Percentiles rank a stretch among this genome's conserved stretches.
Conservation (phyloP, 2,113 vertebrate species). For the Ochotona curzoniae region DNA sequence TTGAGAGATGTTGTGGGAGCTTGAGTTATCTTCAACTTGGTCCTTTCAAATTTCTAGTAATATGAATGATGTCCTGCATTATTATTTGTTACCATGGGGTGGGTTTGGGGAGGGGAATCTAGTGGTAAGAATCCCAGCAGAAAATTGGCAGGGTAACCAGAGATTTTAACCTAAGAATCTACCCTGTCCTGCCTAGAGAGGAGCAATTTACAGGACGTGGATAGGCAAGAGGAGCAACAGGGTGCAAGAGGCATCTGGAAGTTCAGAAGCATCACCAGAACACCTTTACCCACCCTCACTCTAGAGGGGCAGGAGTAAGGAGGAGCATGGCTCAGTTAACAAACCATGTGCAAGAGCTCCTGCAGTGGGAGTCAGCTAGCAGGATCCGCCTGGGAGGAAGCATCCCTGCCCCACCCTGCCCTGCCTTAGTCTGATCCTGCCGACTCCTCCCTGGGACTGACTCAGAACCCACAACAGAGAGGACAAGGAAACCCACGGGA, state of each 20-base stretch:
- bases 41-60: not conserved
- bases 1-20: not conserved
- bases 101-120: not conserved
- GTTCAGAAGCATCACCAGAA: not conserved
- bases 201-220: not conserved
- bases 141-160: not conserved
- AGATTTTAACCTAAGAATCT: not conserved
- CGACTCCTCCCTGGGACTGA: not conserved
- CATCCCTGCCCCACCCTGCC: not conserved
- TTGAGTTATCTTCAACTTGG: not conserved
- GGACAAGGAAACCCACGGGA: not conserved
- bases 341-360: not conserved
- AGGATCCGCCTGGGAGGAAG: not conserved
- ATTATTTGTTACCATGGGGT: not conserved
- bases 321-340: not conserved
- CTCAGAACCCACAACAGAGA: not conserved
- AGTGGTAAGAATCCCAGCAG: not conserved
- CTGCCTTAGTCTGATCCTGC: not conserved
- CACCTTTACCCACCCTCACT: not conserved
- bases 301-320: not conserved
- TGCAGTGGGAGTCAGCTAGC: not conserved
- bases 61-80: constrained; percentile 19
- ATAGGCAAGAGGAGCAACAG: not conserved
- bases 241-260: not conserved
- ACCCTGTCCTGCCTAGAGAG: not conserved